Evolutionary conservation across 2,113 vertebrate species (phyloP), one percentile per base, ranked within the genome.

Genomic region (Caranx ignobilis): DNA sequence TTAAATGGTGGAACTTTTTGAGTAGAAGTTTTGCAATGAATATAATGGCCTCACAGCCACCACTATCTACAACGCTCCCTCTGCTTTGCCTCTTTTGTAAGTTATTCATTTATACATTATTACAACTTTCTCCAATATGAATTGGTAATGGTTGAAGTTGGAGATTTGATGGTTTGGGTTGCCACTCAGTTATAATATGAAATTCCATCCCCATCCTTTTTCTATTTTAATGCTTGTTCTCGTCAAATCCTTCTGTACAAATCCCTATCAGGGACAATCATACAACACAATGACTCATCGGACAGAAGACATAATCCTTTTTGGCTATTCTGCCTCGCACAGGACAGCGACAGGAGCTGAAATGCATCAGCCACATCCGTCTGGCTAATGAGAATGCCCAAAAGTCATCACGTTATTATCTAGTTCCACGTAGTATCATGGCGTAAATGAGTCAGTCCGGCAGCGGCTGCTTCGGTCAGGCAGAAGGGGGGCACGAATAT

Each of bases 341-440:
- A 45, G 16, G 74, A 82, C 70, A 74, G 56, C 73, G 71, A 75
- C 66, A 82, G 79, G 55, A 89, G 82, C 81, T 83, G n/a, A 92
- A 86, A 78, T 74, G 48, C 7, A 59, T 68, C 75, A 75, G 15
- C 83, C 76, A 62, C 34, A 3, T n/a, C 41, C 47, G 32, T 74
- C 31, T 5, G 1, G 63, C 55, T 65, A 57, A 75, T 32, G 41
- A 61, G 52, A 48, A 54, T 18, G 31, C 15, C 55, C 55, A 59
- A 43, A 59, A 59, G 60, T 72, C 59, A 66, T 71, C n/a, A 64
- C 55, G 64, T 75, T 65, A 67, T 75, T 65, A 68, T 64, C 31
- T 62, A 32, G 47, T 74, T 77, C 48, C 31, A 45, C 56, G 50
- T 72, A 52, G 43, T 26, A 47, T 81, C 19, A 15, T 57, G 48